phyloP scores from a whole-genome alignment of 2,113 vertebrate species.

The Hucho hucho region DNA sequence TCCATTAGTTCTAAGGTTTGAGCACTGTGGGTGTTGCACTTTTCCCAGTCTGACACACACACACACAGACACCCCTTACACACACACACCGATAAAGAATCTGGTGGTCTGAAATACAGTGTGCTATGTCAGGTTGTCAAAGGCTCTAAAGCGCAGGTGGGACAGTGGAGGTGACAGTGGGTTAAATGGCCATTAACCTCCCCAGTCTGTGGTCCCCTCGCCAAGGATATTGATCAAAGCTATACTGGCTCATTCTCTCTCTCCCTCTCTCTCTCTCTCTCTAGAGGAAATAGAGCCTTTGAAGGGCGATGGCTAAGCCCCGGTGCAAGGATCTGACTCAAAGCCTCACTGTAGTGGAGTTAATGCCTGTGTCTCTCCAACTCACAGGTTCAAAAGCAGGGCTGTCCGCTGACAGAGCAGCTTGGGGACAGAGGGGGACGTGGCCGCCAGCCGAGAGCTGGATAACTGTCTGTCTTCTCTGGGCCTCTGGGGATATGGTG shows the following conservation, averaged over 20 bases:
- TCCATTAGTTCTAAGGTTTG: no score
- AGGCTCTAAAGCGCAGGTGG: constrained; percentile 44
- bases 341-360: constrained; percentile 23
- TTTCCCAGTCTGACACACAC: background rate
- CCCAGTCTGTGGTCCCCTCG: constrained; percentile 47
- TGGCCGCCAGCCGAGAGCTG: background rate
- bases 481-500: constrained; percentile 24
- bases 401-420: constrained; percentile 18
- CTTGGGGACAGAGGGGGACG: background rate
- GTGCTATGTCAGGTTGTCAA: constrained; percentile 48
- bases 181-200: constrained; percentile 71
- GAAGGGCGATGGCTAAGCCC: constrained; percentile 43
- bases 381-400: constrained; percentile 30
- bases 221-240: constrained; percentile 64
- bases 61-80: constrained; percentile 8
- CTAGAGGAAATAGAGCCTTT: constrained; percentile 47
- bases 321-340: constrained; percentile 41
- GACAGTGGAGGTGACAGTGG: constrained; percentile 53
- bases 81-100: background rate
- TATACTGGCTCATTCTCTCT: constrained; percentile 13
- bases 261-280: constrained; percentile 11
- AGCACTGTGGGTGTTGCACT: background rate
- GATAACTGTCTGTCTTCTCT: constrained; percentile 31
- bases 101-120: constrained; percentile 40
- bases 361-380: constrained; percentile 37